These are phyloP conservation scores for Drosophila nr. perissopoda DNA, from an alignment of 2,888 invertebrate genomes.

Conservation along the genomic window DNA sequence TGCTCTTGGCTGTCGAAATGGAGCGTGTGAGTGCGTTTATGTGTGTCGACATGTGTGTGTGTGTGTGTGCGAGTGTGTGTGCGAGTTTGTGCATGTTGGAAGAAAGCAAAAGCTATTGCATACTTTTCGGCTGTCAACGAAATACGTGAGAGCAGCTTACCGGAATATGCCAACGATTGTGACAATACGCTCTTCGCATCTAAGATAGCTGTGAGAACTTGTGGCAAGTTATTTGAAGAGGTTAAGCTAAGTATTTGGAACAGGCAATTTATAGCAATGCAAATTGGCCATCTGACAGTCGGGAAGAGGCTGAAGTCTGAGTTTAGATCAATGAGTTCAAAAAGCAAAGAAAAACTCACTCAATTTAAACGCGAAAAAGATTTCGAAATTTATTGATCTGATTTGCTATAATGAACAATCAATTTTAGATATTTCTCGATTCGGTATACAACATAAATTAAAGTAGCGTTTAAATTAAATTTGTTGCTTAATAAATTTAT, in stretches of 20 bases:
- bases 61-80: background rate
- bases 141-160: slow-evolving; percentile 55
- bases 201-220: background rate
- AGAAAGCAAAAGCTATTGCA: slow-evolving; percentile 59
- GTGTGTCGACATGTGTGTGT: background rate
- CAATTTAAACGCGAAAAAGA: slow-evolving; percentile 68
- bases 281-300: background rate
- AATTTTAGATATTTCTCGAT: slow-evolving; percentile 37
- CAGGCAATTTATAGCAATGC: background rate
- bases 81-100: background rate
- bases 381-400: slow-evolving; percentile 76
- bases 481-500: slow-evolving; percentile 32
- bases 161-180: slow-evolving; percentile 57
- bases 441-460: slow-evolving; percentile 71
- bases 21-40: slow-evolving; percentile 17
- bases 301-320: background rate
- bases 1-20: slow-evolving; percentile 51
- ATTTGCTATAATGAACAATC: slow-evolving; percentile 66
- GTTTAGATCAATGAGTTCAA: background rate
- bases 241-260: background rate
- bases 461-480: slow-evolving; percentile 46
- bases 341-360: background rate
- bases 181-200: slow-evolving; percentile 27
- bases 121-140: slow-evolving; percentile 47
- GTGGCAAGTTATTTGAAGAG: no score